Evolutionary conservation across 1,140 invertebrate species (phyloP), one percentile per base, ranked within the genome.

Genomic region (Asobara japonica): DNA sequence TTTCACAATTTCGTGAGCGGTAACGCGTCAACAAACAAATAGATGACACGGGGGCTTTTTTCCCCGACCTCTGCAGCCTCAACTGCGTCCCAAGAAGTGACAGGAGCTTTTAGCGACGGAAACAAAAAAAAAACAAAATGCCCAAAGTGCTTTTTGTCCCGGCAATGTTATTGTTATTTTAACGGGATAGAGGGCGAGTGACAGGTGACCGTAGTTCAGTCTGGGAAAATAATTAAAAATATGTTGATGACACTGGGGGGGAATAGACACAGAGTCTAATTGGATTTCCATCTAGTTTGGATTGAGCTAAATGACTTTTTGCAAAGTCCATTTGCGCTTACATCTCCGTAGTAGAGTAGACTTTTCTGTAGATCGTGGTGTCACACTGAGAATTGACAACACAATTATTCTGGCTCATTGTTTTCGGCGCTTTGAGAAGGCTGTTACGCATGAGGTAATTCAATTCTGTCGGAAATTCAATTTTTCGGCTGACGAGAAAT

Each of bases 351-450:
- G 45, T 16, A 16, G 45, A 51, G 18, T 51, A n/a, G n/a, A n/a
- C n/a, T 20, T 20, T 51, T n/a, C 2, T 11, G 18, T n/a, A 51
- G n/a, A 25, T 56, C 51, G 4, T 6, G 22, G 51, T 56, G 22
- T 56, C 51, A 56, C 5, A 10, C 16, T 5, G 20, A 56, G 51
- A 18, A 27, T 56, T 22, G 22, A 56, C 51, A 25, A 56, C 25
- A 25, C 51, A 56, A 56, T 56, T 27, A 56, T 56, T 56, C n/a
- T 5, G 41, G n/a, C 51, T 56, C 18, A 56, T 56, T 56, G 51
- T 56, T 56, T 56, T 56, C 22, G 3, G 3, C n/a, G 41, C 41
- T 45, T 45, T 16, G 41, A 16, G 41, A 7, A 5, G 41, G n/a
- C 41, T 45, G 18, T 6, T 16, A 45, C 41, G n/a, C n/a, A 13